These are phyloP conservation scores for Polietes domitor DNA, from an alignment of 2,888 invertebrate genomes.

Conservation along the genomic window DNA sequence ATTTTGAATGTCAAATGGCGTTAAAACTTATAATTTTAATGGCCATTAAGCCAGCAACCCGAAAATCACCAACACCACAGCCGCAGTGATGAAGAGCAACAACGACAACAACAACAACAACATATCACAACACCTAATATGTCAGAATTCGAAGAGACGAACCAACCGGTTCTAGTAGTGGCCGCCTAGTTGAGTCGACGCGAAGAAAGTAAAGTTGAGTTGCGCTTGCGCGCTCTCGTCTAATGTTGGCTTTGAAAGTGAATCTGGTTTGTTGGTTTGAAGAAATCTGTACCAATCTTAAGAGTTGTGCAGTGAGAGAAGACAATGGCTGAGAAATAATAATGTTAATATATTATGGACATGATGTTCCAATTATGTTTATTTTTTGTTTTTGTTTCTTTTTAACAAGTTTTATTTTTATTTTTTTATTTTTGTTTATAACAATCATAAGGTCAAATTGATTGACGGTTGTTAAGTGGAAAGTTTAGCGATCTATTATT, in stretches of 20 bases:
- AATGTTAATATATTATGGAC: not conserved
- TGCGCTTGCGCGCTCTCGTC: not conserved
- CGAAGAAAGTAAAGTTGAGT: not conserved
- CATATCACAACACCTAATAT: not conserved
- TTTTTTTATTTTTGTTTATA: too few species aligned
- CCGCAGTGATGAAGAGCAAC: too few species aligned
- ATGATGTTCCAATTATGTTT: slow-evolving; percentile 1
- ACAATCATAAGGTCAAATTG: not conserved
- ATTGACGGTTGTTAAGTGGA: not conserved
- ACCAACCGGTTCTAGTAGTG: not conserved
- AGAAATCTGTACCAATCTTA: not conserved
- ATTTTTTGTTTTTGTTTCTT: not conserved
- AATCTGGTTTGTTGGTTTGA: slow-evolving; percentile 9
- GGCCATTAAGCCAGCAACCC: not conserved
- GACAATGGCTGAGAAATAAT: not conserved
- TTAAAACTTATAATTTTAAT: slow-evolving; percentile 27
- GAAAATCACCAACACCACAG: not conserved
- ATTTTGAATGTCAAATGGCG: slow-evolving; percentile 37
- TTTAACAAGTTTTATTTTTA: not conserved
- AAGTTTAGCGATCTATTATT: too few species aligned
- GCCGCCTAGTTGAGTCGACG: too few species aligned
- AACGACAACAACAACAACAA: not conserved
- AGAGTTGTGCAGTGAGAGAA: not conserved
- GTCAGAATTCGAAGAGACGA: too few species aligned
- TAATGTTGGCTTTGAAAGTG: not conserved